A percentile compares a stretch with the other conserved stretches of the same genome.
phyloP scores from a whole-genome alignment of 2,113 vertebrate genomes.

The Lampris megalopsis region DNA sequence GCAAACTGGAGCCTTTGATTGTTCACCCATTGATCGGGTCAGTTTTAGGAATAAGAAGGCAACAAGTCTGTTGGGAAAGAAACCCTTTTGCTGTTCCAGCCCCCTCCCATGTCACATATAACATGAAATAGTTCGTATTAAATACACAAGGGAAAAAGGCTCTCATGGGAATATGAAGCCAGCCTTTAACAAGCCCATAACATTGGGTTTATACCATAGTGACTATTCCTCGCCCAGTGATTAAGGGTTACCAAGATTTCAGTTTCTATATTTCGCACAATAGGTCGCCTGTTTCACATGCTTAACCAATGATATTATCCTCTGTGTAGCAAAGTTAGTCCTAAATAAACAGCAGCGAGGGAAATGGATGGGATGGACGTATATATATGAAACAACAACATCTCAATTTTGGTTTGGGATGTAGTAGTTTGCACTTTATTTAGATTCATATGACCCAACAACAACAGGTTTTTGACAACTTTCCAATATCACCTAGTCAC shows the following conservation, averaged over 20 bases:
- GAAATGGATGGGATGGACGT: slow-evolving; percentile 1
- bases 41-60: not conserved
- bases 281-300: slow-evolving; percentile 6
- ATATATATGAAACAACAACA: too few species aligned
- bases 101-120: too few species aligned
- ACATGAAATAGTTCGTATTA: not conserved
- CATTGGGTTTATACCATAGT: not conserved
- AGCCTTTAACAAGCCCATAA: not conserved
- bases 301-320: not conserved
- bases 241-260: not conserved
- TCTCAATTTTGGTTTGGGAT: too few species aligned
- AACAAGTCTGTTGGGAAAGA: too few species aligned
- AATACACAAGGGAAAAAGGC: not conserved
- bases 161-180: not conserved
- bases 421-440: too few species aligned
- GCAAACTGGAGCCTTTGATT: slow-evolving; percentile 11
- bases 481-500: not conserved
- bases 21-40: slow-evolving; percentile 7
- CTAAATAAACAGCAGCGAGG: not conserved
- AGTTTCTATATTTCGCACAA: not conserved
- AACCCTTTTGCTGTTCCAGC: too few species aligned
- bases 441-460: too few species aligned
- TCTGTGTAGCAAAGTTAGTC: not conserved
- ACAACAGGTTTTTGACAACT: not conserved
- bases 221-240: not conserved